phyloP scores from a whole-genome alignment of 92 coral and sea anemone species.

The Parazoanthus darwini region DNA sequence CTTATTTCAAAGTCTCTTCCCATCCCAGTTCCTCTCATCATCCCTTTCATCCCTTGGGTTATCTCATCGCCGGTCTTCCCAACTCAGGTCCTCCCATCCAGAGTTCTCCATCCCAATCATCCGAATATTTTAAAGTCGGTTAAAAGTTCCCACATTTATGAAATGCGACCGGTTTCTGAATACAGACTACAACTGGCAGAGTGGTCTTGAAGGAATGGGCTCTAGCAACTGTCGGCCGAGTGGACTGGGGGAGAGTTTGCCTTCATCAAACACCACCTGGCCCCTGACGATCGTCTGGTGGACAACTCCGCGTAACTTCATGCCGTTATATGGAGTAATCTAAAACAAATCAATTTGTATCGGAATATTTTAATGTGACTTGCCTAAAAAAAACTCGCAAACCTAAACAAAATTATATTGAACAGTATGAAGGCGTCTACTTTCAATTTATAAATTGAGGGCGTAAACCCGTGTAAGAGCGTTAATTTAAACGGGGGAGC shows the following conservation, averaged over 20 bases:
- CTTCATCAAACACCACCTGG: slow-evolving; percentile 62
- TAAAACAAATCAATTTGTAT: slow-evolving; percentile 10
- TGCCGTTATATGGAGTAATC: slow-evolving; percentile 80
- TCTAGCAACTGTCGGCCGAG: slow-evolving; percentile 28
- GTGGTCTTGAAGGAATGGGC: not conserved
- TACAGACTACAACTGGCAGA: not conserved
- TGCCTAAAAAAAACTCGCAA: not conserved
- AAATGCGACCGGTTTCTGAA: no score
- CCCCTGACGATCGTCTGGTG: slow-evolving; percentile 74
- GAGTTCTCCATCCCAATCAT: no score
- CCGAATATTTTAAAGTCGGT: no score
- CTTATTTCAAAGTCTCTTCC: no score
- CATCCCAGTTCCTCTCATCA: no score
- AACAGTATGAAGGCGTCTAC: not conserved
- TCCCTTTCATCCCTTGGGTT: no score
- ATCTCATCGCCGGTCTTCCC: no score
- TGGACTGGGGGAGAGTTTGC: slow-evolving; percentile 34
- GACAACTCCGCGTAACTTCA: slow-evolving; percentile 62
- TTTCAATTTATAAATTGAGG: not conserved
- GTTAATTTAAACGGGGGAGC: no score
- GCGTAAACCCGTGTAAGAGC: no score
- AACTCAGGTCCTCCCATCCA: no score
- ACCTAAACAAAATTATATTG: not conserved
- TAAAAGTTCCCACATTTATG: no score
- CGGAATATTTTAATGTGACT: not conserved